Percentiles rank a stretch among this genome's conserved stretches.
Conservation (phyloP, 1,140 invertebrate genomes). For the Drosophila bifasciata region DNA sequence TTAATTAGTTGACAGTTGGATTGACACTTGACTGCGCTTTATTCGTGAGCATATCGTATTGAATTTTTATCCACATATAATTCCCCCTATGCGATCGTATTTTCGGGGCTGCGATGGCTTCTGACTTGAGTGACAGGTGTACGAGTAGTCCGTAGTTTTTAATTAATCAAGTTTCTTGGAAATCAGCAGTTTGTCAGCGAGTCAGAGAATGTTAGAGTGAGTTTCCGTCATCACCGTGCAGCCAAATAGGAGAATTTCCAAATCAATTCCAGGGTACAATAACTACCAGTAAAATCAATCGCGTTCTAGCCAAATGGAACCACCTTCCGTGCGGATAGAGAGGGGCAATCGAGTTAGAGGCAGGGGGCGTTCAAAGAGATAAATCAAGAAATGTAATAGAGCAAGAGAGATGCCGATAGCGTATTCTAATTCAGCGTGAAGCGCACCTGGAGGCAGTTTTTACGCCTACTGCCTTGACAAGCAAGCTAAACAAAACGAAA, state of each 20-base stretch:
- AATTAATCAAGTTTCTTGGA: conserved; percentile 57
- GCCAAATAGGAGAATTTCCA: conserved; percentile 20
- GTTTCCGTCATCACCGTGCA: background rate
- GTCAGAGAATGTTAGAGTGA: background rate
- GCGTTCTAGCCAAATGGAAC: conserved; percentile 16
- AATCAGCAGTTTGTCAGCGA: conserved; percentile 36
- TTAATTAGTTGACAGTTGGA: conserved; percentile 82
- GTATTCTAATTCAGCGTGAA: conserved; percentile 83
- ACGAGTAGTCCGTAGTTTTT: conserved; percentile 25
- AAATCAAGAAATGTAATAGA: conserved; percentile 1
- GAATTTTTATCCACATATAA: conserved; percentile 21
- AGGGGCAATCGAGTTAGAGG: conserved; percentile 8
- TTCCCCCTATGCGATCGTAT: background rate
- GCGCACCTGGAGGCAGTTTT: conserved; percentile 80
- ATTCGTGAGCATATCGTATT: conserved; percentile 27
- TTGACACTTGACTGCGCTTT: conserved; percentile 73
- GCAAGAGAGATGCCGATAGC: conserved; percentile 41
- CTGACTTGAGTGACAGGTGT: conserved; percentile 60
- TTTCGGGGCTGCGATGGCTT: conserved; percentile 18
- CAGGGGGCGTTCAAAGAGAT: background rate
- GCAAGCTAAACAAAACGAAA: conserved; percentile 3
- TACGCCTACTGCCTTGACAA: conserved; percentile 53
- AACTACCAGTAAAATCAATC: conserved; percentile 61
- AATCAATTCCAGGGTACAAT: conserved; percentile 42
- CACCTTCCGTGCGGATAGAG: background rate